These are phyloP conservation scores for Diceros bicornis DNA, from an alignment of 2,797 vertebrate genomes.

Conservation along the genomic window DNA sequence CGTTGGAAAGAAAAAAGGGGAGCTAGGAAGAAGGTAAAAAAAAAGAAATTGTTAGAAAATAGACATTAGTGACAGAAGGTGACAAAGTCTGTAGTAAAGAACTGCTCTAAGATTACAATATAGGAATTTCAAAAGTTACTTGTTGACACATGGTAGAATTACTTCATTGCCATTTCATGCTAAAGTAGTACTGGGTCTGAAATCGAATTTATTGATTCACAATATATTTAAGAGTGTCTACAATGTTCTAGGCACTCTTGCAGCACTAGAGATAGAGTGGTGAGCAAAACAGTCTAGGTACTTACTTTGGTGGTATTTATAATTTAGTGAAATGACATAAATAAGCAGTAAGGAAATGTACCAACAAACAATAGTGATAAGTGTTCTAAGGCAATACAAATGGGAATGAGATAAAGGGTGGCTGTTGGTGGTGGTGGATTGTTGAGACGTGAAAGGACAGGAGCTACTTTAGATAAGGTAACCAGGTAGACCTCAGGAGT, in stretches of 20 bases:
- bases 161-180: background rate
- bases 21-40: conserved; percentile 12
- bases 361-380: background rate
- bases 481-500: background rate
- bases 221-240: background rate
- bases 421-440: background rate
- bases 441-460: background rate
- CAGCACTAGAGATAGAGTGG: background rate
- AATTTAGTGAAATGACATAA: background rate
- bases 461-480: background rate
- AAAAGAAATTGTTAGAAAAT: conserved; percentile 44
- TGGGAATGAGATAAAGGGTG: background rate
- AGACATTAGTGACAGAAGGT: background rate
- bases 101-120: background rate
- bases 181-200: background rate
- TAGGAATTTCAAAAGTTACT: conserved; percentile 36
- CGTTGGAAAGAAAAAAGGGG: background rate
- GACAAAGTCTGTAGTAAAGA: background rate
- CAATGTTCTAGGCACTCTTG: background rate
- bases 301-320: background rate
- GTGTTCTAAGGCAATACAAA: background rate
- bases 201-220: background rate
- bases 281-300: background rate
- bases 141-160: background rate
- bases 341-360: background rate